phyloP scores from a whole-genome alignment of 2,113 vertebrate genomes.

The Argyrosomus japonicus region DNA sequence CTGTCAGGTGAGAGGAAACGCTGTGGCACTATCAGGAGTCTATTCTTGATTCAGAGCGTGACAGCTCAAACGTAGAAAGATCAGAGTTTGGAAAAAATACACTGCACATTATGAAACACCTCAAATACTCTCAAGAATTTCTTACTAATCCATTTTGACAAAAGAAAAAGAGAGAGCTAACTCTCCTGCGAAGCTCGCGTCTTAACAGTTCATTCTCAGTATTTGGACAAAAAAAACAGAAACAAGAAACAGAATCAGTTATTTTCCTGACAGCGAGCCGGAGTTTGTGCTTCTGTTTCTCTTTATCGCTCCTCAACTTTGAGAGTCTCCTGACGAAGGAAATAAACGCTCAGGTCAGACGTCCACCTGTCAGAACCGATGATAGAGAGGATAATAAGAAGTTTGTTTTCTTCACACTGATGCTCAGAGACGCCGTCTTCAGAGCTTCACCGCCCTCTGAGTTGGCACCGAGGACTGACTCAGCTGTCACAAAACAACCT shows the following conservation, averaged over 20 bases:
- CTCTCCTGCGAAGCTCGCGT: conserved; percentile 2
- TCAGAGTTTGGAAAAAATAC: conserved; percentile 7
- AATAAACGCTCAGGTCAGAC: conserved; percentile 13
- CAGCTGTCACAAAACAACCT: conserved; percentile 57
- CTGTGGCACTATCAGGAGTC: conserved; percentile 34
- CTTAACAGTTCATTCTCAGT: neutral
- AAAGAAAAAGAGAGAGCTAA: neutral
- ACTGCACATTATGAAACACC: conserved; percentile 21
- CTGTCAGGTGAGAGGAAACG: conserved; percentile 11
- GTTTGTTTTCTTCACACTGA: conserved; percentile 47
- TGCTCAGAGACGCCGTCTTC: conserved; percentile 14
- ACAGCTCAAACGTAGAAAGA: conserved; percentile 26
- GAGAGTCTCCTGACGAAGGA: neutral
- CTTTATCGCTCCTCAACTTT: neutral
- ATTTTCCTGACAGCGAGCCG: neutral
- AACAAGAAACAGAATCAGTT: neutral
- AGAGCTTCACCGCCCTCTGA: conserved; percentile 5
- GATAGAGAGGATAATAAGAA: conserved; percentile 30
- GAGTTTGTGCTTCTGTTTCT: conserved; percentile 11
- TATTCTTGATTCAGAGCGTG: conserved; percentile 41
- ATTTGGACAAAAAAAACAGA: neutral
- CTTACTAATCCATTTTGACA: conserved; percentile 26
- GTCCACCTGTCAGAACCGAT: conserved; percentile 41
- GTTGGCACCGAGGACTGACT: conserved; percentile 28
- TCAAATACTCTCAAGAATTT: conserved; percentile 4